Conservation (phyloP, 2,888 invertebrate species). For the Antheraea yamamai region DNA sequence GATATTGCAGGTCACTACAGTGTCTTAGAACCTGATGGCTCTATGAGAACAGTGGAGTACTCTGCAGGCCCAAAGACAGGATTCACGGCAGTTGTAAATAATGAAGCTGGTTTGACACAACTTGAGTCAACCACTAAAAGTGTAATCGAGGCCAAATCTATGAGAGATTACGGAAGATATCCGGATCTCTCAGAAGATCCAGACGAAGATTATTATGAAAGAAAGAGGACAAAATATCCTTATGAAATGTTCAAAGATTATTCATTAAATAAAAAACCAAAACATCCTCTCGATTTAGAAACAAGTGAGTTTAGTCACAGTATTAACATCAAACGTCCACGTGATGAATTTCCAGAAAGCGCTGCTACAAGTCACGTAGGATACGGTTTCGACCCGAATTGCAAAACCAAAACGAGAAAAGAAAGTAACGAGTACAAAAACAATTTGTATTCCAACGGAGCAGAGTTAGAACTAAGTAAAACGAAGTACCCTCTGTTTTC, state of each 20-base stretch:
- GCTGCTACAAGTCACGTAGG: constrained; percentile 66
- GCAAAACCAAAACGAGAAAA: constrained; percentile 67
- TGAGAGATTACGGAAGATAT: constrained; percentile 64
- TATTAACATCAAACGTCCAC: constrained; percentile 67
- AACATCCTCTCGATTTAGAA: constrained; percentile 60
- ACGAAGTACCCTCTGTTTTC: constrained; percentile 53
- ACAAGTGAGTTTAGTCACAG: constrained; percentile 70
- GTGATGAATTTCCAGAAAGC: constrained; percentile 53
- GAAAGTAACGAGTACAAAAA: constrained; percentile 48
- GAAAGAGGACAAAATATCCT: constrained; percentile 54
- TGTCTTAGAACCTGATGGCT: constrained; percentile 85
- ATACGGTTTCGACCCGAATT: constrained; percentile 64
- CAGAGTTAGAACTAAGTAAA: constrained; percentile 56
- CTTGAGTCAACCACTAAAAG: constrained; percentile 36
- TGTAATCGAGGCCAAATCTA: constrained; percentile 58
- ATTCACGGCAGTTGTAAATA: constrained; percentile 82
- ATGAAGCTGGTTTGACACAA: constrained; percentile 55
- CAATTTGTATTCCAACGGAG: constrained; percentile 51
- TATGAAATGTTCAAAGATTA: constrained; percentile 59
- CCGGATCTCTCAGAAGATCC: constrained; percentile 64
- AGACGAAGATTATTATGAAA: constrained; percentile 56
- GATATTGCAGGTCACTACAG: constrained; percentile 83
- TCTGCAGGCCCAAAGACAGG: constrained; percentile 81
- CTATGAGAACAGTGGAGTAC: constrained; percentile 83
- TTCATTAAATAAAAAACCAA: constrained; percentile 53